phyloP scores from a whole-genome alignment of 2,888 invertebrate species.

The Amiota minor region DNA sequence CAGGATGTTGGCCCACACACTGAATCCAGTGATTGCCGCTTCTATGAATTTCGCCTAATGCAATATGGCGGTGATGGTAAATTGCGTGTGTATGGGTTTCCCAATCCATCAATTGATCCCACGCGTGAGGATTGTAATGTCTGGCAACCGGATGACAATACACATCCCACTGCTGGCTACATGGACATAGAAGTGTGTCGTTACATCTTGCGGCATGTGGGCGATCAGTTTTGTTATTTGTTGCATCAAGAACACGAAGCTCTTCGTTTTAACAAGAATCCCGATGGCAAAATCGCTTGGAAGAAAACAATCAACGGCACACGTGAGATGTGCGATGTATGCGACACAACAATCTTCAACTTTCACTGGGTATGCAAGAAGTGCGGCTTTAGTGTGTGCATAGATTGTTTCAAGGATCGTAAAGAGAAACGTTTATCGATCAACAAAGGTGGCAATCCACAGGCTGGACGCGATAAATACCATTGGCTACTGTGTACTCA shows the following conservation, averaged over 20 bases:
- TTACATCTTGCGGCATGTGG: constrained; percentile 89
- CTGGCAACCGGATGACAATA: constrained; percentile 87
- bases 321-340: constrained; percentile 97
- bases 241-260: constrained; percentile 93
- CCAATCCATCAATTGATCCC: constrained; percentile 90
- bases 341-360: constrained; percentile 97
- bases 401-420: constrained; percentile 93
- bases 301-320: constrained; percentile 96
- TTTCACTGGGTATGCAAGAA: constrained; percentile 98
- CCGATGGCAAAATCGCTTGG: constrained; percentile 94
- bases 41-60: constrained; percentile 94
- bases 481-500: constrained; percentile 93
- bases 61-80: constrained; percentile 77
- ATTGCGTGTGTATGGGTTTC: constrained; percentile 93
- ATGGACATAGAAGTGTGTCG: constrained; percentile 86
- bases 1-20: constrained; percentile 42
- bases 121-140: constrained; percentile 87
- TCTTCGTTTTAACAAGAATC: constrained; percentile 82
- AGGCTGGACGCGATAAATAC: constrained; percentile 81
- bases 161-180: constrained; percentile 82
- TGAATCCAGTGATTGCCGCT: constrained; percentile 88
- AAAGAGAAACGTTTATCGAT: constrained; percentile 76
- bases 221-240: constrained; percentile 96
- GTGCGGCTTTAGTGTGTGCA: constrained; percentile 96
- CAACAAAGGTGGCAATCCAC: constrained; percentile 76